These are phyloP conservation scores for Drosophila watanabei DNA, from an alignment of 1,140 invertebrate species.

Conservation along the genomic window DNA sequence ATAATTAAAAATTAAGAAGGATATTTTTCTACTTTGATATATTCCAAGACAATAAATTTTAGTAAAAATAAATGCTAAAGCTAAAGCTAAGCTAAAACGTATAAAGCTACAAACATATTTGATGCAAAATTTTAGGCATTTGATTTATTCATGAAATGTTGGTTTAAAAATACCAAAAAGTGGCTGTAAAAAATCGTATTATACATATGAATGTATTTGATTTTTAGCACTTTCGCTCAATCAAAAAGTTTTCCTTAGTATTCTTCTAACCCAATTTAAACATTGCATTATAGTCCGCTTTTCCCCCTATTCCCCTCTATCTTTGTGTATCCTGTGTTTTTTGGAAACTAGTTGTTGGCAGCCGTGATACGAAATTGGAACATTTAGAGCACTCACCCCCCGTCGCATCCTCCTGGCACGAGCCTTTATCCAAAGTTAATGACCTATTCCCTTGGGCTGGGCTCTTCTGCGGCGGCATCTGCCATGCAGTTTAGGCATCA, in stretches of 20 bases:
- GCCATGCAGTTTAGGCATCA: slow-evolving; percentile 47
- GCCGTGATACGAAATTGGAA: slow-evolving; percentile 6
- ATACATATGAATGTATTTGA: too few relatives aligned
- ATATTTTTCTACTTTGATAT: too few relatives aligned
- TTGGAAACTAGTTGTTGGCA: slow-evolving; percentile 2
- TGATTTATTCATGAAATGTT: background rate
- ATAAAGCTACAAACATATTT: background rate
- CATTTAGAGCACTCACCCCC: slow-evolving; percentile 11
- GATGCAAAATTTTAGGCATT: background rate
- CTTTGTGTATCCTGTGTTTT: background rate
- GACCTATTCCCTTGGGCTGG: slow-evolving; percentile 46
- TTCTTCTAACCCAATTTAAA: background rate
- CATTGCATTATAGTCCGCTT: too few relatives aligned
- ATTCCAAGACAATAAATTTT: too few relatives aligned
- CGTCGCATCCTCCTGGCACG: background rate
- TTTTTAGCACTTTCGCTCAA: background rate
- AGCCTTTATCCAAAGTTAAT: slow-evolving; percentile 53
- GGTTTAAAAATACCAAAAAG: background rate
- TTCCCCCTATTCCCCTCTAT: too few relatives aligned
- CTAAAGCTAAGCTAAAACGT: background rate
- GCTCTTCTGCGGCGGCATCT: slow-evolving; percentile 37
- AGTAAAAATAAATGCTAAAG: background rate
- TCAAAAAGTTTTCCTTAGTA: background rate
- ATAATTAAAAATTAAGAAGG: too few relatives aligned
- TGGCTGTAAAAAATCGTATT: background rate